These are phyloP conservation scores for Silurus asotus DNA, from an alignment of 2,113 vertebrate genomes.

Conservation along the genomic window DNA sequence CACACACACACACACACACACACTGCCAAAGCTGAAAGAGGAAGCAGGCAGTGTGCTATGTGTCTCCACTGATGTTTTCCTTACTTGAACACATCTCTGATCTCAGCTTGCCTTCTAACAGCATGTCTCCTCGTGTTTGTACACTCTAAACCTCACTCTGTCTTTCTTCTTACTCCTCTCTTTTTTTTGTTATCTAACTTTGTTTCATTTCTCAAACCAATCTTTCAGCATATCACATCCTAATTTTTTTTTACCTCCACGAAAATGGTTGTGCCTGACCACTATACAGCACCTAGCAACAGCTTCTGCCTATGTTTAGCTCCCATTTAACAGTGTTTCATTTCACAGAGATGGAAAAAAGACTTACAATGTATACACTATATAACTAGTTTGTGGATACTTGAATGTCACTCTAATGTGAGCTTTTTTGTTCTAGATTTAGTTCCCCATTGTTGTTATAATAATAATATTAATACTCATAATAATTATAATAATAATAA, in stretches of 20 bases:
- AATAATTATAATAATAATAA: no score
- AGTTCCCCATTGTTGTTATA: neutral
- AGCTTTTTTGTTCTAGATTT: neutral
- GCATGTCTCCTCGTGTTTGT: neutral
- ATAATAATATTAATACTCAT: neutral
- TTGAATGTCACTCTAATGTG: neutral
- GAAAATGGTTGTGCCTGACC: constrained; percentile 1
- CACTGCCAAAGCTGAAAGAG: neutral
- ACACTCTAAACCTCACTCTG: neutral
- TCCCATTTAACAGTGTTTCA: neutral
- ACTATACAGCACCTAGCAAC: neutral
- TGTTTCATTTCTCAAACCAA: neutral
- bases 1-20: neutral
- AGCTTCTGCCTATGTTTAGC: neutral
- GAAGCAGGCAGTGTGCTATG: neutral
- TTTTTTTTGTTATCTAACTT: neutral
- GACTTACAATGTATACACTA: neutral
- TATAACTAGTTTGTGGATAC: neutral
- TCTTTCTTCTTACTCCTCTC: neutral
- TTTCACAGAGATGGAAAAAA: neutral
- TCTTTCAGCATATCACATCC: neutral
- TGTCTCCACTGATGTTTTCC: neutral
- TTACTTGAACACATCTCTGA: neutral
- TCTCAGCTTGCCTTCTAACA: constrained; percentile 8
- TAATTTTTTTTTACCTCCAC: neutral